Conservation (phyloP, 1,140 invertebrate genomes). For the Cydia pomonella region DNA sequence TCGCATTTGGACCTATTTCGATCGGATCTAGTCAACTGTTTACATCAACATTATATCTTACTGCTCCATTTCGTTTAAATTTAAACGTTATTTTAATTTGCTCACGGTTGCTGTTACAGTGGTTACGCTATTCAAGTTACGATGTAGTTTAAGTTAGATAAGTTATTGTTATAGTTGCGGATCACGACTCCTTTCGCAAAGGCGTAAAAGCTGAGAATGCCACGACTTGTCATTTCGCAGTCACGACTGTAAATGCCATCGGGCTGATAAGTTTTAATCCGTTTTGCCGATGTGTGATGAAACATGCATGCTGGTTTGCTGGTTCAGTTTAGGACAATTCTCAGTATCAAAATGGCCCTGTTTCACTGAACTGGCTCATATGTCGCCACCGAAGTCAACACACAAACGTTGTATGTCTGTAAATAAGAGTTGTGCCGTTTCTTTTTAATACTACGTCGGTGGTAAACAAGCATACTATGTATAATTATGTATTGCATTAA, state of each 20-base stretch:
- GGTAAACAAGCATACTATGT: too few species aligned
- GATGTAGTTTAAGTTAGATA: background rate
- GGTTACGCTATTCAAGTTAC: background rate
- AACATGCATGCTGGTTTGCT: conserved; percentile 9
- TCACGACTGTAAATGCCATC: conserved; percentile 65
- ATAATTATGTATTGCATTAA: too few species aligned
- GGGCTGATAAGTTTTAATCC: conserved; percentile 15
- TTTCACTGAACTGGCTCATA: too few species aligned
- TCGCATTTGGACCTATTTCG: conserved; percentile 4
- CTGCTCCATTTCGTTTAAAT: background rate
- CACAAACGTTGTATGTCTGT: background rate
- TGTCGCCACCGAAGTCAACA: background rate
- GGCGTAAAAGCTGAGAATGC: conserved; percentile 78
- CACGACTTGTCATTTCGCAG: conserved; percentile 76
- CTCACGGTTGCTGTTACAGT: background rate
- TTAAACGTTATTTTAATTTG: background rate
- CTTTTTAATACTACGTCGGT: too few species aligned
- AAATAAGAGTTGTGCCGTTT: too few species aligned
- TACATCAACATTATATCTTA: background rate
- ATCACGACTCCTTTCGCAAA: conserved; percentile 74
- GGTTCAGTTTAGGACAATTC: background rate
- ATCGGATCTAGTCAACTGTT: background rate
- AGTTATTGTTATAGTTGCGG: conserved; percentile 53
- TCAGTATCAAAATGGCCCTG: background rate
- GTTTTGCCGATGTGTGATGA: conserved; percentile 40